Evolutionary conservation across 2,797 vertebrate species (phyloP), one percentile per base, ranked within the genome.

Genomic region (Poeciliopsis infans): DNA sequence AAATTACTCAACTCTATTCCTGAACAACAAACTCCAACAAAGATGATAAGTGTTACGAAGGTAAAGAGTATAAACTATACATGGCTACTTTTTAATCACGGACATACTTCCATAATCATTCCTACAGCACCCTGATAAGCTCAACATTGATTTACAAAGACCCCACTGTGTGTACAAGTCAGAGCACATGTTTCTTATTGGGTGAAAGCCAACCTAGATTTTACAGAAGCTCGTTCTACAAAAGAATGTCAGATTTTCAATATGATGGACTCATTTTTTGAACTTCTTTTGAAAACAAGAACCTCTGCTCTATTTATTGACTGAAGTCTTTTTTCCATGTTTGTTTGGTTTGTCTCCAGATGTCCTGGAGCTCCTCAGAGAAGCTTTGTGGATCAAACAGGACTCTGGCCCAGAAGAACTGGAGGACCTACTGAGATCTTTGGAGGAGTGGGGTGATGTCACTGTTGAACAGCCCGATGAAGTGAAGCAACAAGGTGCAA

Each of bases 351-450:
- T 85, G 75, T 91, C 92, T 79, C 31, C 89, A 98, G 97, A 96
- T 89, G 97, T 97, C 46, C 94, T 98, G 85, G 93, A 94, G 64
- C 96, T 97, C 77, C 95, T 96, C 74, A 95, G 77, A 66, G 90
- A 92, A 53, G 82, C 93, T 75, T 81, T 96, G 83, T 92, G 95
- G 91, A 85, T 91, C 82, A 95, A 97, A 87, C 82, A 92, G 25
- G 94, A 95, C 81, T 93, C 61, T 79, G 91, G 93, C 73, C 94
- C 95, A 36, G 90, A 93, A 69, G 93, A 96, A 45, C 95, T 96
- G 79, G 96, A 97, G 75, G 95, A 97, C 77, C 86, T 97, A 7
- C 79, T 96, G 59, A 94, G 89, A 79, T 28, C 91, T 23, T 88
- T 98, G 88, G 96, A 97, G 83, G 91, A 94, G 82, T 94, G 59